phyloP scores from a whole-genome alignment of 1,140 invertebrate genomes.

The Ceratosolen fusciceps region DNA sequence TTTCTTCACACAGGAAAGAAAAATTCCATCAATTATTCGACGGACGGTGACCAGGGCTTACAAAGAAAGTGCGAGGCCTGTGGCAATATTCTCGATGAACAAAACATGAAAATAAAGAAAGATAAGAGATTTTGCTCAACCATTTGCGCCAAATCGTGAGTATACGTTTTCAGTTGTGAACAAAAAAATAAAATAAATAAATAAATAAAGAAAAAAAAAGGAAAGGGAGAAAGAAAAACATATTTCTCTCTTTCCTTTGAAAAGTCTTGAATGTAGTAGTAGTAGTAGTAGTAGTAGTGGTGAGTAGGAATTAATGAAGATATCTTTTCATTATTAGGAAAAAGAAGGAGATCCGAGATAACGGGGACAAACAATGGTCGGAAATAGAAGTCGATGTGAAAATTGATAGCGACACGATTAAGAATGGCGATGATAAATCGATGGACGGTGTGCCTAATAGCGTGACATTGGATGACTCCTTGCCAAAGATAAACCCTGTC shows the following conservation, averaged over 20 bases:
- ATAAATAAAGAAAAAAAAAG: too few relatives aligned
- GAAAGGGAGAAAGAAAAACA: too few relatives aligned
- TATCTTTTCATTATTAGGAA: slow-evolving; percentile 59
- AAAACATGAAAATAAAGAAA: slow-evolving; percentile 81
- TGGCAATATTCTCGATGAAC: slow-evolving; percentile 77
- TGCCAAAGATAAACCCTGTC: slow-evolving; percentile 77
- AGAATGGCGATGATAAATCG: slow-evolving; percentile 72
- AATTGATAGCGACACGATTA: slow-evolving; percentile 62
- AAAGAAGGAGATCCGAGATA: slow-evolving; percentile 64
- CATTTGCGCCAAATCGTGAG: slow-evolving; percentile 77
- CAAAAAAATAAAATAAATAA: not conserved
- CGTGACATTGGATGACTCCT: slow-evolving; percentile 67
- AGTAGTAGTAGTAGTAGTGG: too few relatives aligned
- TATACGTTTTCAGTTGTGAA: slow-evolving; percentile 6
- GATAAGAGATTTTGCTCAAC: slow-evolving; percentile 85
- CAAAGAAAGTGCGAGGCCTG: slow-evolving; percentile 85
- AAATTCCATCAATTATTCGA: slow-evolving; percentile 63
- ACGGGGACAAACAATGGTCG: slow-evolving; percentile 65
- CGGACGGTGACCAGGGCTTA: slow-evolving; percentile 66
- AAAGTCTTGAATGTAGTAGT: too few relatives aligned
- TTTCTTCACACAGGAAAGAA: slow-evolving; percentile 61
- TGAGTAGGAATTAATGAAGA: not conserved
- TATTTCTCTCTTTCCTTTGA: not conserved
- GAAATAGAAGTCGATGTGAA: slow-evolving; percentile 65
- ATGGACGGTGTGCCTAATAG: slow-evolving; percentile 64